Evolutionary conservation across 2,113 vertebrate genomes (phyloP), one percentile per base, ranked within the genome.

Genomic region (Barnardius zonarius): DNA sequence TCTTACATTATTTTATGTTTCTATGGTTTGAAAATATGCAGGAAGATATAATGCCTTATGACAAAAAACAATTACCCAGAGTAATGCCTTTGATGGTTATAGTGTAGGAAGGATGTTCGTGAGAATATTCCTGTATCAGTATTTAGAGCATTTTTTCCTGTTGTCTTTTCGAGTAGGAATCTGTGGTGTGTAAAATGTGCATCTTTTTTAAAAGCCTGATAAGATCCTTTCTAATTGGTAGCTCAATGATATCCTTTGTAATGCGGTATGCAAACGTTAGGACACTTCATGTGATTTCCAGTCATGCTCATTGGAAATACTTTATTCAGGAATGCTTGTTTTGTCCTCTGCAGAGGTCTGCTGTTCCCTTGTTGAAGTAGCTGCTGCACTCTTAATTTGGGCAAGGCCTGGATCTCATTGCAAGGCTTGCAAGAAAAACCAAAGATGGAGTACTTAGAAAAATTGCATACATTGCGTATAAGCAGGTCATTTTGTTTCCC

Each of bases 101-200:
- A 72, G 69, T 10, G 8, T 31, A 57, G 48, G 12, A 64, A 90
- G 68, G 28, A 64, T 24, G 15, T 72, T 83, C 0, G 0, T 76
- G n/a, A 90, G 10, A 76, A 37, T 85, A 48, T 62, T 82, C 37
- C 54, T 57, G 15, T 39, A 30, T 33, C 0, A 0, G 22, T 83
- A 66, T 19, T 43, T 41, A 31, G 5, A 64, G 20, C 22, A 17
- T 43, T 59, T 95, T 85, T 78, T 57, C 41, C 17, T 61, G 22
- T 25, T 44, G 13, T 31, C 51, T 61, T 93, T 28, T 39, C 13
- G 14, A 15, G 30, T 6, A 20, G 67, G 12, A 73, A 85, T 70
- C 44, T 64, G 27, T 2, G 0, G 17, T 5, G 11, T 39, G 7
- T 43, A 30, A 78, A 86, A 61, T 0, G 0, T 19, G 11, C 12